Base-by-base conservation (phyloP, 2,888 invertebrate genomes). In the Mythimna loreyi region DNA sequence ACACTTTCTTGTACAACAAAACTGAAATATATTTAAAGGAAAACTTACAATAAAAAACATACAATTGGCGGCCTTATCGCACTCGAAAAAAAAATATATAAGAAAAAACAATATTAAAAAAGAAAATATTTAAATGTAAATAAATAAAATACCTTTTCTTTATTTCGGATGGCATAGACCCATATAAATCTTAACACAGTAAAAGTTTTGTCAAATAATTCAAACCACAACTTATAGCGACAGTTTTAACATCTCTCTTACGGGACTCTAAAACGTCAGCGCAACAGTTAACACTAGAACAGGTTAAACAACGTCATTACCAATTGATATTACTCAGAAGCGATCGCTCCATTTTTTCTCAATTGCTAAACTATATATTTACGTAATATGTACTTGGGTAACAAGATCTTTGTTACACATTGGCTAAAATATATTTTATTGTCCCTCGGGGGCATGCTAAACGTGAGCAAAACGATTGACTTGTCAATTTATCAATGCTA, bases 381-480 rank as follows among this genome's bases (percentile, higher is more conserved):
- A 72, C 80, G 80, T 75, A 84, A 84, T 70, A 55, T 25, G 25
- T 33, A 60, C 61, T 82, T 84, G 61, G 36, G 69, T 64, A 78
- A 82, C 61, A 43, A 58, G 60, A 79, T 81, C 76, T 82, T 84
- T 84, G 84, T 82, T 82, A 70, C 55, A 60, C 57, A 60, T 81
- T 75, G 56, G 56, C 64, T 56, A 53, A 78, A 69, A 58, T 70
- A 9, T 67, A 49, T 53, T 66, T 68, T 79, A 69, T 67, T 47
- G 40, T 70, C 55, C 82, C 82, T 62, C n/a, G 62, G 57, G 73
- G 82, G 77, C 77, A 70, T 67, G 57, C 36, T 40, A n/a, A 28
- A 62, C 4, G 43, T 36, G 70, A 58, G 47, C 30, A 61, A 70
- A 61, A 47, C 50, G 55, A 43, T 40, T 40, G 8, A 36, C 49